Percentiles rank a stretch among this genome's conserved stretches.
Conservation (phyloP, 2,113 vertebrate species). For the Cairina moschata region DNA sequence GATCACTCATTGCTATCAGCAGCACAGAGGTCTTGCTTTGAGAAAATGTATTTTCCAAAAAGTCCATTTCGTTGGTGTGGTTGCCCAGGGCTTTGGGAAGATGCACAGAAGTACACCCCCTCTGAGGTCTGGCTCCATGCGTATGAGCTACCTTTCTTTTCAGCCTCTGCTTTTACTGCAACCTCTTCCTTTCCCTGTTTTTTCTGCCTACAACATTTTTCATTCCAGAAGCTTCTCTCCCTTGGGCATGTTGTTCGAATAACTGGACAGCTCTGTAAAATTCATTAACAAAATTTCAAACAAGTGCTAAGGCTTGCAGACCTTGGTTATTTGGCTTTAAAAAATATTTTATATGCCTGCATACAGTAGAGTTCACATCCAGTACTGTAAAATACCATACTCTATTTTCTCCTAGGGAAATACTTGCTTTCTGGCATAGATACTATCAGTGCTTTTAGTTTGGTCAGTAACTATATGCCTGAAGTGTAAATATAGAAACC, state of each 20-base stretch:
- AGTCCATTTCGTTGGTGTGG: background rate
- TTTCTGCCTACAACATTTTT: background rate
- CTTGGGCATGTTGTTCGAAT: background rate
- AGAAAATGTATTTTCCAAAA: background rate
- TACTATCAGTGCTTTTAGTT: background rate
- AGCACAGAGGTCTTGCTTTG: background rate
- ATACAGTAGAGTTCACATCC: background rate
- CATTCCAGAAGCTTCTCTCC: conserved; percentile 18
- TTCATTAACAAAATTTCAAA: background rate
- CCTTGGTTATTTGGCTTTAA: background rate
- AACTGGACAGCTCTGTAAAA: background rate
- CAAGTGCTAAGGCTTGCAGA: background rate
- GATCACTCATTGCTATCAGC: background rate
- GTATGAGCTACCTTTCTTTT: background rate
- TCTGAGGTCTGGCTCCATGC: background rate
- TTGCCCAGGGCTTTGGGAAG: background rate
- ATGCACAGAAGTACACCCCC: background rate
- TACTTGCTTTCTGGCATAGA: conserved; percentile 12
- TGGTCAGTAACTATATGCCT: conserved; percentile 25
- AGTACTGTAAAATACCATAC: background rate
- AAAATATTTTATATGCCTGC: background rate
- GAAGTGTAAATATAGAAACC: conserved; percentile 10
- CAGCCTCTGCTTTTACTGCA: background rate
- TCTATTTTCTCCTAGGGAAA: background rate
- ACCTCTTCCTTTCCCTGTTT: background rate